Evolutionary conservation across 2,113 vertebrate genomes (phyloP), one percentile per base, ranked within the genome.

Genomic region (Centropristis striata): DNA sequence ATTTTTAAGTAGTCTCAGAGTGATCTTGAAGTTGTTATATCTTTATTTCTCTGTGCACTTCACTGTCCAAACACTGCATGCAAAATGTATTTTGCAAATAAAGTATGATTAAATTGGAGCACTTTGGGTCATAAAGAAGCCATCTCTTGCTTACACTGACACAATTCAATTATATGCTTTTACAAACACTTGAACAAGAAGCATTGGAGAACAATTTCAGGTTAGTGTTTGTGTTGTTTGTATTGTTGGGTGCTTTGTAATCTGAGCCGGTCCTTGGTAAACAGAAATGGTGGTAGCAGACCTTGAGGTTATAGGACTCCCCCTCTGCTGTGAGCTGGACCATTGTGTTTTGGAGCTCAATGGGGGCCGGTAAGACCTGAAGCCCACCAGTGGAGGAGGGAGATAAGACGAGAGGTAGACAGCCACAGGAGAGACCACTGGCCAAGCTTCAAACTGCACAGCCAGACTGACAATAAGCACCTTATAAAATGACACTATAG

Each of bases 361-460:
- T 8, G 47, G 64, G 41, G 36, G 55, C 46, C 32, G 16, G 4
- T 57, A 23, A 42, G 59, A 71, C 39, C 36, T 25, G 20, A 47
- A 66, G 39, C 11, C 53, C 76, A 67, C 37, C 53, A 16, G 47
- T 66, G 71, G 50, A 70, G 65, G 59, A 60, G 46, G 21, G 37
- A 63, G 81, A 79, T 69, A 58, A 84, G 55, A 36, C 39, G 10
- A 44, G 18, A 59, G 27, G 27, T 59, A 13, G 15, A 63, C 7
- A 42, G 60, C 44, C 39, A 23, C 58, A 37, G 64, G 55, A 42
- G 46, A 66, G 51, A 39, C 54, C 21, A 6, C 42, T 32, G 28
- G 50, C 50, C 23, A 16, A 51, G 42, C 50, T 58, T 16, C 61
- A 63, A 27, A 21, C 55, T 54, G 64, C 66, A 60, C 27, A 54